Base-by-base conservation (phyloP, 2,888 invertebrate species). In the Ophion costatus region DNA sequence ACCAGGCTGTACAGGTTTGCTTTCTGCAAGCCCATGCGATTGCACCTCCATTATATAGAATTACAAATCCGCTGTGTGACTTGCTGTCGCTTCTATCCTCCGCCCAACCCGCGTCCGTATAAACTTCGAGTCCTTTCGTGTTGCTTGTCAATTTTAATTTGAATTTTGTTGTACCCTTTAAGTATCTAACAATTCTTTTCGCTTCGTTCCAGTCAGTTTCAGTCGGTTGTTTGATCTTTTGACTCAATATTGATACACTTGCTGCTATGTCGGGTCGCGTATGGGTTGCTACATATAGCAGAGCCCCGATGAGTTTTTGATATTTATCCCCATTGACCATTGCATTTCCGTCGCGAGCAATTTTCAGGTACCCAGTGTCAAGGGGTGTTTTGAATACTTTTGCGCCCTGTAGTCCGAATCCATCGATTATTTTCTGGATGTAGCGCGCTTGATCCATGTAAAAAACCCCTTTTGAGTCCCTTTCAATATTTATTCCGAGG, bases 31-130 rank as follows among this genome's bases (percentile, higher is more conserved):
- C 38, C 82, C 84, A 85, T 1, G 88, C 29, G n/a, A 59, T 59
- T 59, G 88, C 61, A 56, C 86, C 87, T 5, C 87, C 87, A 63
- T 70, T 66, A 38, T 87, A 75, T 22, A 76, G 45, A 45, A 90
- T 90, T 29, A 92, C 6, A 64, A 89, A 90, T 14, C 91, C 91
- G 66, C 89, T 91, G 77, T 89, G 90, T 10, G 91, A 92, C 77
- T 91, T 91, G 64, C 91, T 61, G 61, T 89, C 88, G 6, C 17
- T 42, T 64, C 84, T 82, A 73, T 91, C 86, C 63, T 91, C 89
- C 11, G 91, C 91, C 91, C 90, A 92, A 86, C 82, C 80, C 33
- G 84, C 82, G 11, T 86, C 82, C 3, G 81, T 56, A 14, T 61
- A 81, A 0, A n/a, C 78, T 33, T 63, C 51, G 17, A 82, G 80